Evolutionary conservation across 1,140 invertebrate species (phyloP).

Genomic region (Parapsyche elsis): DNA sequence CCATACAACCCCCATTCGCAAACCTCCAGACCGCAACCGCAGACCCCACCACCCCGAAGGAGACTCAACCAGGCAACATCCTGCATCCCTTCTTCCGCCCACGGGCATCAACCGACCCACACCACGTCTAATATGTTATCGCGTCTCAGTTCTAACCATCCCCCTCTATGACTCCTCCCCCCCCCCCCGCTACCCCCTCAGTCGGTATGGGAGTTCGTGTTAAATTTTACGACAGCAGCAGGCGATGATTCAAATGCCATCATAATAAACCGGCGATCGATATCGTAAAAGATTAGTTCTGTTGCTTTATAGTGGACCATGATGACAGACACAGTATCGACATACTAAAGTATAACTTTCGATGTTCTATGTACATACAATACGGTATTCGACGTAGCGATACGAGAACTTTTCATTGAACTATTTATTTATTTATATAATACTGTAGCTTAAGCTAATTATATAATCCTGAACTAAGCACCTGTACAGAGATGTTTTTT

Average conservation of each 20-base stretch:
- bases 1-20: neutral
- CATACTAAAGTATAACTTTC: no score
- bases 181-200: neutral
- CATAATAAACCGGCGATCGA: constrained; percentile 10
- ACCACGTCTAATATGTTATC: constrained; percentile 42
- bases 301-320: no score
- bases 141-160: neutral
- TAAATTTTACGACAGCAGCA: constrained; percentile 35
- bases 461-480: no score
- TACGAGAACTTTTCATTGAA: no score
- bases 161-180: neutral
- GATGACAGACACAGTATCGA: no score
- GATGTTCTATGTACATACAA: no score
- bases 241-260: constrained; percentile 14
- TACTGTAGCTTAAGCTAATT: no score
- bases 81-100: constrained; percentile 18
- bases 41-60: neutral
- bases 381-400: no score
- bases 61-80: neutral
- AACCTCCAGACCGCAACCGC: constrained; percentile 17
- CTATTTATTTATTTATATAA: no score
- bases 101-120: neutral
- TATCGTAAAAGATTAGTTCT: neutral
- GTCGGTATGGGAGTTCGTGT: constrained; percentile 1
- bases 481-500: no score